These are phyloP conservation scores for Meloidogyne chitwoodi DNA, from an alignment of 1,140 invertebrate species.

Conservation along the genomic window DNA sequence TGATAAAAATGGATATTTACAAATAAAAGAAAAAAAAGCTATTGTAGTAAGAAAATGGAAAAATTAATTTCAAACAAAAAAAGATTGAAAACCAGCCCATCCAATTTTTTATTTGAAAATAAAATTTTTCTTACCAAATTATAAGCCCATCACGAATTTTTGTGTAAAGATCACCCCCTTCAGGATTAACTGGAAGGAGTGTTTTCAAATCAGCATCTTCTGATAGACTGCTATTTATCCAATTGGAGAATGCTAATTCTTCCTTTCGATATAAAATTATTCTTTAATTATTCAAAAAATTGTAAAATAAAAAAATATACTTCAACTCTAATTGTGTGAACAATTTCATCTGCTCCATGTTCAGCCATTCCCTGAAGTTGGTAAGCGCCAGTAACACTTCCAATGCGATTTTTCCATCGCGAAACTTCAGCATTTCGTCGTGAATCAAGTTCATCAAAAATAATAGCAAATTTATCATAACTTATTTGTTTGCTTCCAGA, in stretches of 20 bases:
- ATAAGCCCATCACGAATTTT: constrained; percentile 93
- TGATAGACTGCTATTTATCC: constrained; percentile 88
- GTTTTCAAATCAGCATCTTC: constrained; percentile 82
- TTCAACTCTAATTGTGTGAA: constrained; percentile 61
- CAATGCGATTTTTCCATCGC: constrained; percentile 84
- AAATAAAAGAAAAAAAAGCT: constrained; percentile 3
- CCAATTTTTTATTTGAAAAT: no score
- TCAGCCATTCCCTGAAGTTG: constrained; percentile 82
- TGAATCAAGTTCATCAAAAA: constrained; percentile 81
- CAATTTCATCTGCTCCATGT: constrained; percentile 77
- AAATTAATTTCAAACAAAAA: no score
- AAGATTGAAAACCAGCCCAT: no score
- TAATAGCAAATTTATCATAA: constrained; percentile 52
- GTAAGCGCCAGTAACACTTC: constrained; percentile 85
- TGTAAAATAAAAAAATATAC: no score
- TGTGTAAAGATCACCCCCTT: constrained; percentile 82
- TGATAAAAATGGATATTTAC: no score
- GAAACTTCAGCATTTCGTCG: constrained; percentile 83
- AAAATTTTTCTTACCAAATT: constrained; percentile 77
- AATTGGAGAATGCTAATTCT: constrained; percentile 94
- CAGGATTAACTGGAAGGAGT: constrained; percentile 81
- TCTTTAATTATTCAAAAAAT: not conserved
- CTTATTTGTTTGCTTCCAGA: constrained; percentile 28
- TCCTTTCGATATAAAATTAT: constrained; percentile 73
- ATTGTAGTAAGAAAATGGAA: not conserved